Evolutionary conservation across 2,113 vertebrate genomes (phyloP), one percentile per base, ranked within the genome.

Genomic region (Emydura subglobosa): DNA sequence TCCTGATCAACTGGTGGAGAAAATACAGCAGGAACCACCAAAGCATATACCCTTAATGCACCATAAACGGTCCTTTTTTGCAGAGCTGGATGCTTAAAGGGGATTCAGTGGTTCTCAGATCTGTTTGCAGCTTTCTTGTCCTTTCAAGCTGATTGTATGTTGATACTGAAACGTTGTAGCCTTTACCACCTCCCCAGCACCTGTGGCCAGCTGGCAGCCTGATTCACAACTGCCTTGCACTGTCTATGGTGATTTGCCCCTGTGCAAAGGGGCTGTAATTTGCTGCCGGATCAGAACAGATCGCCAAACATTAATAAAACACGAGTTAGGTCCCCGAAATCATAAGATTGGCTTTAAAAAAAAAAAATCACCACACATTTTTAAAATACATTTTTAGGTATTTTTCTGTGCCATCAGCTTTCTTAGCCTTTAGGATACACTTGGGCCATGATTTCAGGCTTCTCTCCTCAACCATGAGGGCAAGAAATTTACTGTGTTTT

Each of bases 11-110:
- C 0, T 79, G 1, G 53, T 2, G 4, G 65, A 54, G 31, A 6
- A 1, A 51, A 50, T 0, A 34, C 1, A 50, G 31, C 13, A 17
- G 1, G 29, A 42, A 61, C 6, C 57, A 0, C 27, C 0, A 34
- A 39, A 11, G 47, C 65, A 0, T 1, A 0, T 2, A 4, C 27
- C n/a, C 50, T 29, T 29, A 44, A 27, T 21, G 50, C 39, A 76
- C n/a, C 51, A 5, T 44, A 44, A 54, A 14, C 25, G 39, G 17
- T 44, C 68, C 39, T 25, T 44, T 34, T 76, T 74, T 54, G n/a
- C 50, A 74, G 25, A 54, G 17, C 50, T 31, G 68, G 51, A 55
- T 76, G 27, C 50, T 74, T 53, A 29, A 22, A 29, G 74, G n/a
- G n/a, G 39, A 42, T 74, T 19, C 50, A 85, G 50, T 12, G 25